Base-by-base conservation (phyloP, 2,113 vertebrate species). In the Seriola quinqueradiata region DNA sequence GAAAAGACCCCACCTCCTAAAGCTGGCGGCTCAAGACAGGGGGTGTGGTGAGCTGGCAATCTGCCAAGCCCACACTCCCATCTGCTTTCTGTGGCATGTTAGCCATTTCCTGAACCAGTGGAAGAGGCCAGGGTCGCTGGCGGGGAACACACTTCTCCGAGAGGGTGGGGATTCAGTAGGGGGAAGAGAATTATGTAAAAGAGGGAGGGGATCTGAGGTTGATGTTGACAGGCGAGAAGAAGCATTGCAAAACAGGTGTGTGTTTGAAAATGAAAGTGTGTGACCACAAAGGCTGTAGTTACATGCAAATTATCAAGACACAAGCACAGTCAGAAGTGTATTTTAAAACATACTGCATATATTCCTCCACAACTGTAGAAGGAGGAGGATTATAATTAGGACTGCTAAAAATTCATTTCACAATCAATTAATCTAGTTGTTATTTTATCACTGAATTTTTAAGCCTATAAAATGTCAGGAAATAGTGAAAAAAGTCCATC, bases 51-150 rank as follows among this genome's bases (percentile, higher is more conserved):
- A 68, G 50, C 17, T 81, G 87, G 90, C 72, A 67, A 46, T 46
- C 48, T 63, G 85, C 88, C 90, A 89, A 83, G 63, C 80, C 84
- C 69, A 89, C 87, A 84, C 76, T 88, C 89, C 81, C 84, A 87
- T 88, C 89, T 93, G 90, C 74, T 85, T 89, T 87, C 84, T 84
- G 74, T 90, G 90, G 92, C 90, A 93, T 91, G 90, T 85, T 60
- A 89, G 85, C 83, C 87, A 93, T 92, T 93, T 94, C 97, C 97
- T 92, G 96, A 96, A 89, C 96, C 95, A 93, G 95, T 96, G 96
- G 96, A 86, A 86, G 90, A 96, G 96, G 94, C 97, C 96, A 90
- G 95, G 92, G 85, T 90, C 77, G 32, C 67, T 84, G 73, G 72
- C 54, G 50, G 81, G 87, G 91, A 89, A 83, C 63, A 60, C 36